phyloP scores from a whole-genome alignment of 2,888 invertebrate species.

The Drosophila kuntzei region DNA sequence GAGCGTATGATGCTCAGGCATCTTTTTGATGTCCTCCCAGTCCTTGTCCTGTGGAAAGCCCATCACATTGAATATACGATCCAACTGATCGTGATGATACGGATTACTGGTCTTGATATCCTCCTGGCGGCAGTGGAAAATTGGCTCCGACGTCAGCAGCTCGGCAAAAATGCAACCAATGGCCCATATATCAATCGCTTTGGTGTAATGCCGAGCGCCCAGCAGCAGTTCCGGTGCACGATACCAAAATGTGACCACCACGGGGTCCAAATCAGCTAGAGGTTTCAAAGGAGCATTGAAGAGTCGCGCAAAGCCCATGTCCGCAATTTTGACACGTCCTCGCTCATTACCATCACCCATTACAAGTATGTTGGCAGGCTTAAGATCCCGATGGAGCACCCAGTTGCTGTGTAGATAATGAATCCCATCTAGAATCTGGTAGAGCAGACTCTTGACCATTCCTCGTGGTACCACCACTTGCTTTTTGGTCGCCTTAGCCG shows the following conservation, averaged over 20 bases:
- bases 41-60: slow-evolving; percentile 99
- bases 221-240: slow-evolving; percentile 97
- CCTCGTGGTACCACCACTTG: slow-evolving; percentile 97
- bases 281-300: slow-evolving; percentile 99
- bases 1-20: slow-evolving; percentile 99
- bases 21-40: slow-evolving; percentile 99
- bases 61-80: slow-evolving; percentile 99
- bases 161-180: slow-evolving; percentile 99
- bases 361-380: slow-evolving; percentile 99
- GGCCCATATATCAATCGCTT: slow-evolving; percentile 99
- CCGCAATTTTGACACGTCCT: slow-evolving; percentile 98
- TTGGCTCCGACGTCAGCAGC: slow-evolving; percentile 98
- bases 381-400: slow-evolving; percentile 99
- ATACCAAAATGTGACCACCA: slow-evolving; percentile 99
- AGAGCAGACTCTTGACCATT: slow-evolving; percentile 98
- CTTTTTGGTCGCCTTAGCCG: slow-evolving; percentile 98
- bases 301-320: slow-evolving; percentile 99
- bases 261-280: slow-evolving; percentile 98
- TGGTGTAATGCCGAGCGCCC: slow-evolving; percentile 98
- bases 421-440: slow-evolving; percentile 99
- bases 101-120: slow-evolving; percentile 99
- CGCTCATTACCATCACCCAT: slow-evolving; percentile 99
- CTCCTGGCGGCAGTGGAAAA: slow-evolving; percentile 99
- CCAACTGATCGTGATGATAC: slow-evolving; percentile 99
- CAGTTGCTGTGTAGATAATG: slow-evolving; percentile 99